Evolutionary conservation across 2,888 invertebrate species (phyloP), one percentile per base, ranked within the genome.

Genomic region (Stenodema calcarata): DNA sequence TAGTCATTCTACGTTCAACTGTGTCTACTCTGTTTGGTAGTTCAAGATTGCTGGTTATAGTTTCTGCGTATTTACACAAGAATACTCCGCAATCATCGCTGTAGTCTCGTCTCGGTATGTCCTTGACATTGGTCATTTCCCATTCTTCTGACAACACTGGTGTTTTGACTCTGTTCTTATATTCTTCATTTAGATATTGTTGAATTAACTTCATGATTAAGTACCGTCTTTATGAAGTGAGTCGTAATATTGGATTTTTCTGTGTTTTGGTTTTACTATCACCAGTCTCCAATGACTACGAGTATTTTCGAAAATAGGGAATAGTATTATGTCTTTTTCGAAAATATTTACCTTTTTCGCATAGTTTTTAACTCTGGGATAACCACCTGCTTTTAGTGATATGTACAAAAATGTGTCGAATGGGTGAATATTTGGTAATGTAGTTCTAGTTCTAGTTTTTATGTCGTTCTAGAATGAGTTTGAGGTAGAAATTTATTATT

Each of bases 211-310:
- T 18, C 12, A 83, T 18, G 14, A 83, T 70, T 83, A 41, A 7
- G 41, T 73, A 7, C 83, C 83, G 27, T 69, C 23, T 18, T 30
- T 23, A 12, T 35, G 18, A 12, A 83, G 42, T 14, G 83, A 16
- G 14, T n/a, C n/a, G n/a, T n/a, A n/a, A n/a, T 11, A 83, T 9
- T 14, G 41, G 6, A 73, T 27, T 27, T 27, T 73, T 14, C 28
- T 73, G 2, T 73, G 14, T 4, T 23, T 73, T 4, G 28, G 23
- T 16, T 14, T 73, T 6, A 73, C 28, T 4, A 28, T n/a, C 3
- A 83, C 73, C 11, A 83, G n/a, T 18, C 83, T 30, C 83, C 83
- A 83, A 35, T 83, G 83, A 4, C 69, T 12, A n/a, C n/a, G n/a
- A n/a, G n/a, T n/a, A 23, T 0, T 1, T 27, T 42, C 16, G n/a